Evolutionary conservation across 1,140 invertebrate genomes (phyloP).

Genomic region (Drosophila orena): DNA sequence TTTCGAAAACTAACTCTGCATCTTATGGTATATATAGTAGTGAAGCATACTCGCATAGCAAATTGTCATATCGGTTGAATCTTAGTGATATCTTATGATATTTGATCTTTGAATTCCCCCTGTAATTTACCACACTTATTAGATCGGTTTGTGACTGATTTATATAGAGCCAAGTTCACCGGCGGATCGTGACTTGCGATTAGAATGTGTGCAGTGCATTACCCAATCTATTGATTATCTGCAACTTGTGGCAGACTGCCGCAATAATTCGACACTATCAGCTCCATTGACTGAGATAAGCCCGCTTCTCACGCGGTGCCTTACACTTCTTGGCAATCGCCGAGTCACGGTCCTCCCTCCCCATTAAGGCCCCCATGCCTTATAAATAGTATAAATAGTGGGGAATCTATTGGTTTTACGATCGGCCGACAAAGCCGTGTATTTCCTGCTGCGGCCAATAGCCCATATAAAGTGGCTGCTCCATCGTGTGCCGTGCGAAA

Average conservation of each 20-base stretch:
- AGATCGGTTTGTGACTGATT: neutral
- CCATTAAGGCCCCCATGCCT: constrained; percentile 32
- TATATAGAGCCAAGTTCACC: neutral
- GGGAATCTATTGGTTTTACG: constrained; percentile 38
- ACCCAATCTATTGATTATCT: constrained; percentile 18
- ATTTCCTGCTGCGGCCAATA: constrained; percentile 19
- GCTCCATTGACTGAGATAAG: constrained; percentile 53
- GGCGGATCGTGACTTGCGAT: constrained; percentile 1
- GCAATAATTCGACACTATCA: constrained; percentile 54
- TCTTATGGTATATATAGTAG: too few species aligned
- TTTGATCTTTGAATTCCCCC: neutral
- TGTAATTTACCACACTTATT: neutral
- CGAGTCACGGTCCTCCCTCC: constrained; percentile 35
- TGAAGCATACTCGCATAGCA: too few species aligned
- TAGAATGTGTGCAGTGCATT: constrained; percentile 13
- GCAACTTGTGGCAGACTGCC: constrained; percentile 14
- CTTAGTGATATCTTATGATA: neutral
- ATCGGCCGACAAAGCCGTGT: constrained; percentile 32
- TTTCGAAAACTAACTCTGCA: neutral
- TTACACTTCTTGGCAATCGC: constrained; percentile 41
- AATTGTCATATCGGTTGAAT: too few species aligned
- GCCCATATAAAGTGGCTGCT: constrained; percentile 20
- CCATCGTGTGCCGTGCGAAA: constrained; percentile 14
- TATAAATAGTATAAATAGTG: constrained; percentile 21
- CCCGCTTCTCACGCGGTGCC: constrained; percentile 47